These are phyloP conservation scores for Dissostichus mawsoni DNA, from an alignment of 2,113 vertebrate genomes.

Conservation along the genomic window DNA sequence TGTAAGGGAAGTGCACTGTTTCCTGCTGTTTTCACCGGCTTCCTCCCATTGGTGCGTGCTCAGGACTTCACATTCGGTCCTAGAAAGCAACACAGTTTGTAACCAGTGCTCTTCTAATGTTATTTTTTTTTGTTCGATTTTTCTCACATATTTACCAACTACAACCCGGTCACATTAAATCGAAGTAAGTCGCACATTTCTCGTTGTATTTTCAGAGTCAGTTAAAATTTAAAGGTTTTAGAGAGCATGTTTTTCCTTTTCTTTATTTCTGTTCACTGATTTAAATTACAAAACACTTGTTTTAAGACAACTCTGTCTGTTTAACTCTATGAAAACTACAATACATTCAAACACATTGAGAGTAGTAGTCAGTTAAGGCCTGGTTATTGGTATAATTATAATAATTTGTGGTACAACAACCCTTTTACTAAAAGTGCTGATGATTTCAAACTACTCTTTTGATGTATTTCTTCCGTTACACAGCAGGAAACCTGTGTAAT, in stretches of 20 bases:
- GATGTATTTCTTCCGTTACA: not conserved
- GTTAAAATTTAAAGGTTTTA: not conserved
- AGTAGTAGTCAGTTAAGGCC: not conserved
- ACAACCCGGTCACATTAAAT: not conserved
- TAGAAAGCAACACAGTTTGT: slow-evolving; percentile 38
- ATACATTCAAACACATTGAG: not conserved
- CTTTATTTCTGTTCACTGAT: too few relatives aligned
- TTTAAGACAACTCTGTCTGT: not conserved
- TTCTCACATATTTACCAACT: not conserved
- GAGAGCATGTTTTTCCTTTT: not conserved
- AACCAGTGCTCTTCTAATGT: not conserved
- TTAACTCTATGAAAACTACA: not conserved
- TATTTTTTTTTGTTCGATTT: not conserved
- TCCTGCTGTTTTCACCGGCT: slow-evolving; percentile 77
- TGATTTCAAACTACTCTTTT: not conserved
- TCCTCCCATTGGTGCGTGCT: slow-evolving; percentile 62
- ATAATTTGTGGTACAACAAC: not conserved
- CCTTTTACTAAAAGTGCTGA: not conserved
- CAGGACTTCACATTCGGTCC: slow-evolving; percentile 34
- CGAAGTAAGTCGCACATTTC: slow-evolving; percentile 59
- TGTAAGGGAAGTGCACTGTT: slow-evolving; percentile 73
- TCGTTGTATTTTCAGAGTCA: not conserved
- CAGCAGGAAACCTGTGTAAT: not conserved
- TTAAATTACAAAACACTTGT: not conserved
- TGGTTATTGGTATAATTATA: not conserved